A percentile compares a stretch with the other conserved stretches of the same genome.
Evolutionary conservation across 2,113 vertebrate genomes (phyloP).

Genomic region (Myiozetetes cayanensis): DNA sequence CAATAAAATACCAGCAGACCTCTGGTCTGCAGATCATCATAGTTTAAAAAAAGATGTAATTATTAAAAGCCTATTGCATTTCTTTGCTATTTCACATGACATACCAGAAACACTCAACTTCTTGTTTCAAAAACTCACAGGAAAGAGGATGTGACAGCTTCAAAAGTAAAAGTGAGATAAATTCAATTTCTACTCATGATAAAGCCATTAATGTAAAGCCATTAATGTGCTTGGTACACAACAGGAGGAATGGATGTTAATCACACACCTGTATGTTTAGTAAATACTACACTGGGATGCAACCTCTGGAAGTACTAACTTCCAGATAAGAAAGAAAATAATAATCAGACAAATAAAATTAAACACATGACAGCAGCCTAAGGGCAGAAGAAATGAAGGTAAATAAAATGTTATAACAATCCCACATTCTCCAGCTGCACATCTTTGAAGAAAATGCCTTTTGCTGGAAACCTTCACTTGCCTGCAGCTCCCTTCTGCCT

Average conservation of each 20-base stretch:
- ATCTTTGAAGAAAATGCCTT: constrained; percentile 19
- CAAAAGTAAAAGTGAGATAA: not conserved
- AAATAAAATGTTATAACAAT: not conserved
- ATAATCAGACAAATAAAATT: constrained; percentile 3
- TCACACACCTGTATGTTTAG: not conserved
- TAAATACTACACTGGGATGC: not conserved
- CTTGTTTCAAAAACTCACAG: not conserved
- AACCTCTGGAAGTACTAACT: not conserved
- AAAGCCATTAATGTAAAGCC: not conserved
- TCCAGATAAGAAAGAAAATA: not conserved
- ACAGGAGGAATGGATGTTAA: not conserved
- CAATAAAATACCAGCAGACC: not conserved
- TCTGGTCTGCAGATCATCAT: not conserved
- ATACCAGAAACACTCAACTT: not conserved
- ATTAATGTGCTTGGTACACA: not conserved
- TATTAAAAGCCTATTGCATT: not conserved
- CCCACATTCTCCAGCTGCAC: not conserved
- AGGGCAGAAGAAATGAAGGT: not conserved
- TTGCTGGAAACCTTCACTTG: constrained; percentile 4
- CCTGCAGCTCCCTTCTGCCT: not conserved
- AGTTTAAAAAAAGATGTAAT: not conserved
- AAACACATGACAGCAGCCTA: not conserved
- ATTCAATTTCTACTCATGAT: not conserved
- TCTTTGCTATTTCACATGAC: not conserved
- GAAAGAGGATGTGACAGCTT: not conserved